A percentile compares a stretch with the other conserved stretches of the same genome.
phyloP scores from a whole-genome alignment of 1,140 invertebrate genomes.

The Cryptotermes secundus region DNA sequence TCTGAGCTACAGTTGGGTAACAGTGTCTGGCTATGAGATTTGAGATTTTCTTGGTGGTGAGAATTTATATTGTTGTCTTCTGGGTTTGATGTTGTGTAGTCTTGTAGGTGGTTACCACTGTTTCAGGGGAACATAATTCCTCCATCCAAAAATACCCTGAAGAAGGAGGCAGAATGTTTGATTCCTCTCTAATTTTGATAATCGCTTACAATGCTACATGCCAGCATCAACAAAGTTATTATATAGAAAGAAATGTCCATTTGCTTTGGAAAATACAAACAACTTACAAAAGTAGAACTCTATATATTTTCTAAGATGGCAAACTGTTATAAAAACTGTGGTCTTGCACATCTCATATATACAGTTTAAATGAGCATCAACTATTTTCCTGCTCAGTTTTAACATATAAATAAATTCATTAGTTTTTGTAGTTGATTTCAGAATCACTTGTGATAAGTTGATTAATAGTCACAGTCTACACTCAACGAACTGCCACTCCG shows the following conservation, averaged over 20 bases:
- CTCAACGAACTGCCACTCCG: conserved; percentile 68
- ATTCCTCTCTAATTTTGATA: neutral
- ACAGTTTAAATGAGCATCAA: no score
- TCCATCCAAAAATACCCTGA: no score
- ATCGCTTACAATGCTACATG: neutral
- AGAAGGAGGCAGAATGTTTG: no score
- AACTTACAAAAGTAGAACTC: neutral
- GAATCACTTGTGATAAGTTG: no score
- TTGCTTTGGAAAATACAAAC: neutral
- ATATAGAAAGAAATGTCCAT: neutral
- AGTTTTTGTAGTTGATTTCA: neutral
- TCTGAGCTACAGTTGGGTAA: neutral
- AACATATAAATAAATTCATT: neutral
- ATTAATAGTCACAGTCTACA: neutral
- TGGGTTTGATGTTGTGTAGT: no score
- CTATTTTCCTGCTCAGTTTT: neutral
- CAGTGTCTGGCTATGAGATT: neutral
- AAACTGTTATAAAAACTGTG: neutral
- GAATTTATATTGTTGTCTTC: no score
- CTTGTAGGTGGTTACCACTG: no score
- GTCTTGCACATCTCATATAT: no score
- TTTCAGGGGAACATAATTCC: no score
- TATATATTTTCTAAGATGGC: neutral
- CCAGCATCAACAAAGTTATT: neutral
- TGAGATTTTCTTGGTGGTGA: no score